phyloP scores from a whole-genome alignment of 2,113 vertebrate genomes.

The Merops nubicus region DNA sequence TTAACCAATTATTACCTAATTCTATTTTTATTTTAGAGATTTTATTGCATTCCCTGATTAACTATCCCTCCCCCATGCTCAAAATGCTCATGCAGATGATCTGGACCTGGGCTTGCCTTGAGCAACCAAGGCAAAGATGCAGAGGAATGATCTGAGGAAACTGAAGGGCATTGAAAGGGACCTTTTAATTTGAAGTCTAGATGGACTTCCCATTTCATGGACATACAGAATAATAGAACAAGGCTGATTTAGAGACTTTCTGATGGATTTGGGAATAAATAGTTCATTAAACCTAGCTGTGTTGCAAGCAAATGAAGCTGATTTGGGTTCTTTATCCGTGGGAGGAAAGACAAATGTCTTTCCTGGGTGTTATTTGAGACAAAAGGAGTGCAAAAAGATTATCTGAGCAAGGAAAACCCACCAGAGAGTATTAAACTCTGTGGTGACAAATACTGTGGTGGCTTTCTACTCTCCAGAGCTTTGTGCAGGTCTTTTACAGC shows the following conservation, averaged over 20 bases:
- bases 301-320: neutral
- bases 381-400: slow-evolving; percentile 4
- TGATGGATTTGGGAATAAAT: neutral
- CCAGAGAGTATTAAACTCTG: neutral
- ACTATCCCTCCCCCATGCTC: neutral
- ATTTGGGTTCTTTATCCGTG: neutral
- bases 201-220: too few species aligned
- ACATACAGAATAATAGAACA: too few species aligned
- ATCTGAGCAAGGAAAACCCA: slow-evolving; percentile 14
- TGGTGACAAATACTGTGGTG: neutral
- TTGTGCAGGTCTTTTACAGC: neutral
- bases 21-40: neutral
- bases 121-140: too few species aligned
- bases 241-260: neutral
- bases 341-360: neutral
- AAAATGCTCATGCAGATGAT: neutral
- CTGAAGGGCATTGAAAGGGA: too few species aligned
- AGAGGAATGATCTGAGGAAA: too few species aligned
- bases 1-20: neutral
- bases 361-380: neutral
- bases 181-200: too few species aligned
- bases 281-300: neutral
- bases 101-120: neutral
- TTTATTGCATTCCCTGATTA: neutral
- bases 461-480: neutral